Evolutionary conservation across 2,113 vertebrate species (phyloP).

Genomic region (Nesospiza acunhae): DNA sequence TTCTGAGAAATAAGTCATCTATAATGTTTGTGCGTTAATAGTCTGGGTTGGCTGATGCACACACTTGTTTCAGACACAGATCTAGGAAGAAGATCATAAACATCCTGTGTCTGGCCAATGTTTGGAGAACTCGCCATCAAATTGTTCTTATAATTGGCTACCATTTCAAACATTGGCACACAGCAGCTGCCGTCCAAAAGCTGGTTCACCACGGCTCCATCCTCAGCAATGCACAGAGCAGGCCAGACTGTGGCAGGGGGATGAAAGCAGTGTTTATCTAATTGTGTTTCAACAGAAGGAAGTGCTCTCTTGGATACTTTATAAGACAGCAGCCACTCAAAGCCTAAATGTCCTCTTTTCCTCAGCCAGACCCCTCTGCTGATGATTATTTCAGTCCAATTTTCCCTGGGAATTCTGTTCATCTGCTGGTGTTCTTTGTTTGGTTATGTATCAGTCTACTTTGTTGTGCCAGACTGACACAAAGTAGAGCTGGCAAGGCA

Average conservation of each 20-base stretch:
- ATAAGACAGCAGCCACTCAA: neutral
- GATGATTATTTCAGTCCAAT: neutral
- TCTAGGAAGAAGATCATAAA: neutral
- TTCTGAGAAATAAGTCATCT: neutral
- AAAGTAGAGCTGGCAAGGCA: neutral
- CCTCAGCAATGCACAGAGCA: neutral
- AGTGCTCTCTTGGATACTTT: neutral
- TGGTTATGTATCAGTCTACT: neutral
- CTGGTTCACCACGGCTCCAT: neutral
- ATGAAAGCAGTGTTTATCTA: neutral
- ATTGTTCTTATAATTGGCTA: neutral
- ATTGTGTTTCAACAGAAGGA: neutral
- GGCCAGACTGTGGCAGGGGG: neutral
- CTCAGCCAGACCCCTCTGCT: neutral
- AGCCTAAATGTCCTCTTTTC: neutral
- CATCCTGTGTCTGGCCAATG: accelerated
- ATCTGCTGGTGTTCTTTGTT: neutral
- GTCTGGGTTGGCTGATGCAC: neutral
- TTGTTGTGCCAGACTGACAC: neutral
- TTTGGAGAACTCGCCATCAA: neutral
- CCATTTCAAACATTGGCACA: neutral
- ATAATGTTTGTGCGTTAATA: neutral
- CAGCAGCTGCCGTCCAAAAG: neutral
- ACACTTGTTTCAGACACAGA: neutral
- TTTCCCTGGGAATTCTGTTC: neutral